A percentile compares a stretch with the other conserved stretches of the same genome.
Evolutionary conservation across 2,797 vertebrate genomes (phyloP).

Genomic region (Melanogrammus aeglefinus): DNA sequence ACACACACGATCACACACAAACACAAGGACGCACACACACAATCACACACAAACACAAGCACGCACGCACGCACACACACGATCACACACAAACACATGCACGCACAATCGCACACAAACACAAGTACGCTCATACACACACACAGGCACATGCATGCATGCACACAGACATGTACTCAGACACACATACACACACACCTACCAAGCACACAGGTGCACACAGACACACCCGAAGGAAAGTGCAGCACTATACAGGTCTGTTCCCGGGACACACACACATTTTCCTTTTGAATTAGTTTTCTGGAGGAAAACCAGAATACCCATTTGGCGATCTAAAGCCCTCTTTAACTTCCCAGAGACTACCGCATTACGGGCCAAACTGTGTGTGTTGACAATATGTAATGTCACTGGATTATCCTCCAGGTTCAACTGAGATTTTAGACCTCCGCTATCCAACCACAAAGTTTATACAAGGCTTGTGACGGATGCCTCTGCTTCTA

Average conservation of each 20-base stretch:
- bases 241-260: slow-evolving; percentile 5
- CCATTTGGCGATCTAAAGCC: slow-evolving; percentile 56
- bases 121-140: neutral
- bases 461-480: slow-evolving; percentile 63
- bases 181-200: slow-evolving; percentile 28
- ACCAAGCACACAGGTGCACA: too few species aligned
- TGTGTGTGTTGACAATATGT: slow-evolving; percentile 74
- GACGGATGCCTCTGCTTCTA: slow-evolving; percentile 67
- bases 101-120: too few species aligned
- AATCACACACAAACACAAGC: slow-evolving; percentile 29
- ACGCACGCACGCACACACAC: slow-evolving; percentile 24
- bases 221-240: slow-evolving; percentile 18
- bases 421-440: slow-evolving; percentile 61
- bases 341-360: slow-evolving; percentile 61
- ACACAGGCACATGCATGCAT: slow-evolving; percentile 32
- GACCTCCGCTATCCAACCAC: slow-evolving; percentile 48
- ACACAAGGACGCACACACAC: neutral
- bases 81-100: too few species aligned
- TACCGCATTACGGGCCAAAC: slow-evolving; percentile 58
- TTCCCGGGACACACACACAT: slow-evolving; percentile 20
- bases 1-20: too few species aligned
- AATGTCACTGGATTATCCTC: slow-evolving; percentile 67
- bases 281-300: slow-evolving; percentile 28
- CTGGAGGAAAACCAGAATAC: slow-evolving; percentile 74
- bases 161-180: slow-evolving; percentile 20